Evolutionary conservation across 2,888 invertebrate genomes (phyloP).

Genomic region (Eilema sororculum): DNA sequence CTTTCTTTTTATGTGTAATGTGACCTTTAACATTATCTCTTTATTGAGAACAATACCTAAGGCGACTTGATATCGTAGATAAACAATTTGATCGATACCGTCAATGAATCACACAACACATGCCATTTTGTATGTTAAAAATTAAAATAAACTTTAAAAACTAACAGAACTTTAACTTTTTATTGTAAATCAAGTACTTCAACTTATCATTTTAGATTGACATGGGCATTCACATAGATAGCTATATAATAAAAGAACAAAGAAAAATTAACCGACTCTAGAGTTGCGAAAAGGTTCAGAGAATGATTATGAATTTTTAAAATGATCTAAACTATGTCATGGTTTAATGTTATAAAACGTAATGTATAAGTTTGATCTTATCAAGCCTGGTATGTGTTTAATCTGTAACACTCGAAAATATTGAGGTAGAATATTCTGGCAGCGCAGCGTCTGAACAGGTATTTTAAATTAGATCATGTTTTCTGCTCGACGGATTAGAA

Average conservation of each 20-base stretch:
- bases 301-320: neutral
- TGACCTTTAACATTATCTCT: constrained; percentile 72
- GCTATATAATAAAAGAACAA: too few species aligned
- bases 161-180: neutral
- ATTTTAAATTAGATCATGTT: constrained; percentile 58
- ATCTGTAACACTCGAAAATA: neutral
- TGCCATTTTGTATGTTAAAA: neutral
- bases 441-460: constrained; percentile 30
- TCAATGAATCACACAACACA: neutral
- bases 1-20: constrained; percentile 62
- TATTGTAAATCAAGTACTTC: too few species aligned
- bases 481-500: constrained; percentile 66
- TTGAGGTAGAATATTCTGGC: constrained; percentile 17
- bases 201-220: too few species aligned
- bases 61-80: constrained; percentile 61
- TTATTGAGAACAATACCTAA: constrained; percentile 61
- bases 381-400: neutral
- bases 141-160: neutral
- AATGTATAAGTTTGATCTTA: neutral
- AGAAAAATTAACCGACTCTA: too few species aligned
- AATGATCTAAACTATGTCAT: too few species aligned
- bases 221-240: too few species aligned
- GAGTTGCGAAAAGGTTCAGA: too few species aligned
- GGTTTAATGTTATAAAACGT: neutral
- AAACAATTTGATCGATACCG: constrained; percentile 47